phyloP scores from a whole-genome alignment of 2,113 vertebrate species.

The Corythaeola cristata region DNA sequence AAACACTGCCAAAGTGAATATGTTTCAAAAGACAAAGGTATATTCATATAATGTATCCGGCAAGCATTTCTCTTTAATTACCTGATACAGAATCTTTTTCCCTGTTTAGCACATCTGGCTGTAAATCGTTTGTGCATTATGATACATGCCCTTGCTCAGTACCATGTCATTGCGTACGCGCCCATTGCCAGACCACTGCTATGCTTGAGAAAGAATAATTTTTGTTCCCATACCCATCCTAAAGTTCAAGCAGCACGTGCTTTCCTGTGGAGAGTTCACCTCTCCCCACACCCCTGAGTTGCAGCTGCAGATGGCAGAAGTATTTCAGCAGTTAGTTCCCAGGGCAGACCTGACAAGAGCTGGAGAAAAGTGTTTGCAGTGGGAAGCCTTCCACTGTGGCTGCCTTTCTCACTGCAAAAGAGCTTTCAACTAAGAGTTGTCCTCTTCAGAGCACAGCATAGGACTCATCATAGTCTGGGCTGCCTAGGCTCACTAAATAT shows the following conservation, averaged over 20 bases:
- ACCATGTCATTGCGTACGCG: not conserved
- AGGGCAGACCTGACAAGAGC: not conserved
- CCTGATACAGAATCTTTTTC: not conserved
- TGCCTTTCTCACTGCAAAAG: not conserved
- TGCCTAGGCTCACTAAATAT: not conserved
- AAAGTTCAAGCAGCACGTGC: not conserved
- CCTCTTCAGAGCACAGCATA: not conserved
- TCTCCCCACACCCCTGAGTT: not conserved
- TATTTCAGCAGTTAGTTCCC: not conserved
- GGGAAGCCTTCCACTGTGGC: not conserved
- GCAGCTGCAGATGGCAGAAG: not conserved
- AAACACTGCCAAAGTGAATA: not conserved
- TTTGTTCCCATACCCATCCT: not conserved
- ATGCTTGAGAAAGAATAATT: not conserved
- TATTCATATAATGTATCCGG: not conserved
- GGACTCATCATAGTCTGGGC: fast-evolving
- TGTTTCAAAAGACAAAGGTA: not conserved
- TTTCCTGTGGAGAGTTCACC: not conserved
- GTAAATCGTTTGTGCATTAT: not conserved
- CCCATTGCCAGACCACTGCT: not conserved
- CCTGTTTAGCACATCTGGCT: not conserved
- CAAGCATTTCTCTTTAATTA: not conserved
- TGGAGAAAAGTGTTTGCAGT: not conserved
- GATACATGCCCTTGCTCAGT: not conserved
- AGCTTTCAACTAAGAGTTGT: not conserved